Conservation (phyloP, 2,888 invertebrate species). For the Dione vanillae region DNA sequence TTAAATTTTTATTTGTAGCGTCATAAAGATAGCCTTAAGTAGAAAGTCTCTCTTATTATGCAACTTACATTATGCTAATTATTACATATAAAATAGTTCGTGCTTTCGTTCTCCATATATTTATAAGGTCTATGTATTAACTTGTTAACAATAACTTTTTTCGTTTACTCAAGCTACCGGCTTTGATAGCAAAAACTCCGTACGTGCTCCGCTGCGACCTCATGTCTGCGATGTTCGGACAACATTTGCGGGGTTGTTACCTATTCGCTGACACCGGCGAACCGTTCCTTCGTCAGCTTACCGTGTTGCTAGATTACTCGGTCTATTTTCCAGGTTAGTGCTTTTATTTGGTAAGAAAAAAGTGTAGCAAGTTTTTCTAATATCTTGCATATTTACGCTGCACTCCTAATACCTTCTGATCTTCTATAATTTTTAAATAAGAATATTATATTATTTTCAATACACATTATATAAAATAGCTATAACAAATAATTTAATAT, state of each 20-base stretch:
- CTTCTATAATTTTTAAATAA: too few species aligned
- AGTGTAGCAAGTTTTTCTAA: too few species aligned
- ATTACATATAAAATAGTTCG: too few species aligned
- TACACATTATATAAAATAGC: too few species aligned
- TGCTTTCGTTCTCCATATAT: too few species aligned
- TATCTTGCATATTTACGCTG: too few species aligned
- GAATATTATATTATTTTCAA: too few species aligned
- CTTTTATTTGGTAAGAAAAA: conserved; percentile 22
- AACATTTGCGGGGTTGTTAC: conserved; percentile 77
- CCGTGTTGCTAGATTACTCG: conserved; percentile 71
- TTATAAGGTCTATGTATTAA: not conserved
- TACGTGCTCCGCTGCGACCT: conserved; percentile 77
- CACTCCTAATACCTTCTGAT: too few species aligned
- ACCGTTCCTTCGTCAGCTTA: conserved; percentile 77
- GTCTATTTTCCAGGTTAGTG: conserved; percentile 77
- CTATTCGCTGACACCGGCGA: conserved; percentile 79
- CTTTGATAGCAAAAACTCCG: conserved; percentile 69
- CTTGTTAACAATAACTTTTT: not conserved
- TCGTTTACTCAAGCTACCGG: conserved; percentile 62
- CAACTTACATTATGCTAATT: too few species aligned
- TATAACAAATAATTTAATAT: not conserved
- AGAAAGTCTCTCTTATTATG: too few species aligned
- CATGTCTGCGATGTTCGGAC: conserved; percentile 81
- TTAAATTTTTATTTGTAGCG: too few species aligned
- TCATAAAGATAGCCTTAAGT: too few species aligned